Base-by-base conservation (phyloP, 92 coral and sea anemone species). In the Scolanthus callimorphus region DNA sequence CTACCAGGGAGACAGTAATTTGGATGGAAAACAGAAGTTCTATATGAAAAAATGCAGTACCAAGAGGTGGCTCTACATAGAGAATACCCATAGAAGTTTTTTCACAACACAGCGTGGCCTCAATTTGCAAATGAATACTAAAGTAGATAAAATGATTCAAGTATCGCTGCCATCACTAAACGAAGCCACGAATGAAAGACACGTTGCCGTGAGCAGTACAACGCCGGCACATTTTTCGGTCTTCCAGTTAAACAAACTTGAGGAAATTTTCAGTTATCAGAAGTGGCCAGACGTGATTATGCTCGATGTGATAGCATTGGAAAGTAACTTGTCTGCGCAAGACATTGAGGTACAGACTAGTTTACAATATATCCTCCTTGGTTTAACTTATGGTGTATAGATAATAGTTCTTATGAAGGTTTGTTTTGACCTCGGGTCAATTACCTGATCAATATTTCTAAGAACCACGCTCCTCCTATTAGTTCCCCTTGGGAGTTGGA, bases 211-310 rank as follows among this genome's bases (percentile, higher is more conserved):
- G 56, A 77, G 82, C 21, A 57, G 74, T 20, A 71, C 72, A 30
- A 63, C 84, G 4, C 95, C 89, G 23, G 65, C 82, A 39, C 85
- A 86, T 73, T 81, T 86, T 49, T 71, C 95, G 20, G 55, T 31
- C 47, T 86, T 74, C 46, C 95, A 86, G 52, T 74, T 86, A 70
- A 84, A 84, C 59, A 86, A 86, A 71, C 80, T 86, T 2, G 95
- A 86, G 60, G 79, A 76, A 62, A 77, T 68, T 52, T 86, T 86
- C 61, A 49, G 65, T 29, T 67, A 81, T 31, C 86, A 84, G 43
- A 86, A 86, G 67, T 86, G 95, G 95, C 95, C 89, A 11, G 95
- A 86, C 58, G 78, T 55, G 46, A 60, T 78, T 23, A 79, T 70
- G 15, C 59, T 86, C 28, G 74, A 72, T 55, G 73, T 86, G 48